A percentile compares a stretch with the other conserved stretches of the same genome.
Conservation (phyloP, 2,797 vertebrate species). For the Adrianichthys oophorus region DNA sequence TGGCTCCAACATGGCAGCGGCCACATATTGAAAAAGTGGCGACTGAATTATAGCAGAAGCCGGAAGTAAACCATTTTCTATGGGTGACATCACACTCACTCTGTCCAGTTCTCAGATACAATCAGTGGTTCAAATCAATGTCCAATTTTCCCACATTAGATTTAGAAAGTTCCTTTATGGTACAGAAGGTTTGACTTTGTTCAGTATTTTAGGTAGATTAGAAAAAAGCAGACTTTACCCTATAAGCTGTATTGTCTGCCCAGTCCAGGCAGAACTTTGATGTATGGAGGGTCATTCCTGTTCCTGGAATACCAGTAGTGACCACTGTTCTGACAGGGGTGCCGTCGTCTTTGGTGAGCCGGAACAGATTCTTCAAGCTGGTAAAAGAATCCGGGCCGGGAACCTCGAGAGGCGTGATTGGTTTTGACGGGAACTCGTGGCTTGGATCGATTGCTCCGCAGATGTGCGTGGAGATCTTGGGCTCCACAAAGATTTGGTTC, state of each 20-base stretch:
- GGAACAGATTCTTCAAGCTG: constrained; percentile 61
- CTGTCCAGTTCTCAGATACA: too few relatives aligned
- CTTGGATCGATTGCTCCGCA: constrained; percentile 49
- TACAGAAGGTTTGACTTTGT: too few relatives aligned
- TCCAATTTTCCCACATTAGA: too few relatives aligned
- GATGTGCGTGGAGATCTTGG: constrained; percentile 50
- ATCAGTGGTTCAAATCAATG: too few relatives aligned
- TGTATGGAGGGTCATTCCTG: constrained; percentile 65
- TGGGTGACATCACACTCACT: too few relatives aligned
- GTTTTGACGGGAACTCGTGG: constrained; percentile 38
- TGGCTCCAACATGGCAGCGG: too few relatives aligned
- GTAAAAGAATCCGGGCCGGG: constrained; percentile 33
- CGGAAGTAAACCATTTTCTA: too few relatives aligned
- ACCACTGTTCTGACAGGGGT: constrained; percentile 57
- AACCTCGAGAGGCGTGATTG: constrained; percentile 5
- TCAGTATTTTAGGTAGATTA: too few relatives aligned
- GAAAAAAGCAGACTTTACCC: constrained; percentile 33
- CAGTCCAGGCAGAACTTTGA: constrained; percentile 73
- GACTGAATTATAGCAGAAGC: too few relatives aligned
- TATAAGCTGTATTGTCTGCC: constrained; percentile 51
- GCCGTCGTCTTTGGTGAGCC: constrained; percentile 19
- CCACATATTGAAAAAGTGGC: too few relatives aligned
- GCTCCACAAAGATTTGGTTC: constrained; percentile 59
- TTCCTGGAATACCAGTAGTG: constrained; percentile 72
- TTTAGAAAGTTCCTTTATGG: too few relatives aligned